Conservation (phyloP, 2,797 vertebrate genomes). For the Acropternis orthonyx region DNA sequence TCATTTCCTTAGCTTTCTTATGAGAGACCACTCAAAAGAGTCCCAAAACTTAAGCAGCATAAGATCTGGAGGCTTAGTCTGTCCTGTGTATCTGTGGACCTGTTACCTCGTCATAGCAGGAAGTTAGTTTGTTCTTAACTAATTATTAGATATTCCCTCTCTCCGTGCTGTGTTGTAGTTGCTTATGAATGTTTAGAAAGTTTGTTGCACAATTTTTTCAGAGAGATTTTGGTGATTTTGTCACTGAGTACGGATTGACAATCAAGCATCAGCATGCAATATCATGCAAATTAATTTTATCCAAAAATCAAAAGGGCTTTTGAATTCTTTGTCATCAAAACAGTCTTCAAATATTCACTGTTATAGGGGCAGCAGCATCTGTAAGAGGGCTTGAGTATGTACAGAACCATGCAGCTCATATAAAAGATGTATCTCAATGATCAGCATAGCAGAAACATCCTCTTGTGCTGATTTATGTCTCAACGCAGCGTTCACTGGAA, state of each 20-base stretch:
- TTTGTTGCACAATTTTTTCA: neutral
- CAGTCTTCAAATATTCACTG: neutral
- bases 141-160: neutral
- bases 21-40: neutral
- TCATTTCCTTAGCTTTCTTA: neutral
- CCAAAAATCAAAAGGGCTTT: neutral
- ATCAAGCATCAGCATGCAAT: neutral
- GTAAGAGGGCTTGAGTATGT: neutral
- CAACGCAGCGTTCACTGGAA: neutral
- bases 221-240: neutral
- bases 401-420: neutral
- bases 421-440: neutral
- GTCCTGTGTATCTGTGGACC: neutral
- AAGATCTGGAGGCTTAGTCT: neutral
- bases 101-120: neutral
- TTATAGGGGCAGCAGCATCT: neutral
- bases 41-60: neutral
- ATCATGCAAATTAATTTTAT: neutral
- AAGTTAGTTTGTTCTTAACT: neutral
- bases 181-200: neutral
- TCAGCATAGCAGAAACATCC: neutral
- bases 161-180: neutral
- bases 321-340: neutral
- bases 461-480: conserved; percentile 8
- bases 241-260: neutral